Evolutionary conservation across 1,140 invertebrate species (phyloP).

Genomic region (Wasmannia auropunctata): DNA sequence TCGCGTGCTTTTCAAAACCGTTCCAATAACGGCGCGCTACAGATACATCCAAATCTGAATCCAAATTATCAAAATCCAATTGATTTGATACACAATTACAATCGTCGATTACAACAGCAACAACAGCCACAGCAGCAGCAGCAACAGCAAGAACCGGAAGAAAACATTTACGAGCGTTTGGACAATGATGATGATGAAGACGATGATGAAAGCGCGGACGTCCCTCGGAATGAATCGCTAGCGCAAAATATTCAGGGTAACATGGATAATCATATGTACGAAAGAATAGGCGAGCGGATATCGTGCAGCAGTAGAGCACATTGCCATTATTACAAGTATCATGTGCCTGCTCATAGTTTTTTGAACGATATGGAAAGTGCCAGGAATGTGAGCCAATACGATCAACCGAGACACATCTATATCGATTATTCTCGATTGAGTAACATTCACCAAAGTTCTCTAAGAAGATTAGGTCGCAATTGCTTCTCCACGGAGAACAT

Average conservation of each 20-base stretch:
- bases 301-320: constrained; percentile 67
- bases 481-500: constrained; percentile 84
- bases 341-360: constrained; percentile 64
- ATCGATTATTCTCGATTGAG: constrained; percentile 73
- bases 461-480: constrained; percentile 78
- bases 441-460: constrained; percentile 77
- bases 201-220: constrained; percentile 59
- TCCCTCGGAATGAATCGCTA: constrained; percentile 58
- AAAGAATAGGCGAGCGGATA: constrained; percentile 78
- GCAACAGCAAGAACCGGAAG: constrained; percentile 78
- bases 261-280: constrained; percentile 79
- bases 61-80: constrained; percentile 82
- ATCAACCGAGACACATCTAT: constrained; percentile 76
- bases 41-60: constrained; percentile 75
- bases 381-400: constrained; percentile 73
- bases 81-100: constrained; percentile 74
- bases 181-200: constrained; percentile 79
- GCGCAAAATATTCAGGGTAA: constrained; percentile 62
- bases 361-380: constrained; percentile 69
- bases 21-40: constrained; percentile 43
- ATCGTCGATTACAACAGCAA: constrained; percentile 73
- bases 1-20: constrained; percentile 70
- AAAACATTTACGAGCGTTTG: constrained; percentile 83
- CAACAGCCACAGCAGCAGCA: constrained; percentile 73
- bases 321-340: constrained; percentile 65